Base-by-base conservation (phyloP, 2,888 invertebrate genomes). In the Tanytarsus gracilentus region DNA sequence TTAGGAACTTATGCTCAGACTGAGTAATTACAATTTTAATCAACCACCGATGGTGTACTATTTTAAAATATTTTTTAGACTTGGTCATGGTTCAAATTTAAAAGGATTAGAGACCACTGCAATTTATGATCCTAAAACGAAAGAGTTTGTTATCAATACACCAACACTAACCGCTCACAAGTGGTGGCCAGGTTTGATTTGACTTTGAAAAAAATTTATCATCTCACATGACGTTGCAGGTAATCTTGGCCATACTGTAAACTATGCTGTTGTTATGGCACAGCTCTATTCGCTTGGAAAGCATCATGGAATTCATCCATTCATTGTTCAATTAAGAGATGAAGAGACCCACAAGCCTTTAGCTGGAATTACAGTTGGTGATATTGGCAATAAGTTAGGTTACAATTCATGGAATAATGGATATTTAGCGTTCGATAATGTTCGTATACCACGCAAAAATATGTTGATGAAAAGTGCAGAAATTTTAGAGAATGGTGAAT, bases 31-130 rank as follows among this genome's bases (percentile, higher is more conserved):
- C n/a, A n/a, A n/a, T n/a, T n/a, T n/a, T n/a, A n/a, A n/a, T n/a
- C n/a, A n/a, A n/a, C n/a, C n/a, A n/a, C n/a, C n/a, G n/a, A 86
- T 71, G 16, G 3, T n/a, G n/a, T n/a, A n/a, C 3, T 14, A n/a
- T n/a, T n/a, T n/a, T n/a, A 3, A 11, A 25, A n/a, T n/a, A 25
- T 3, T n/a, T 3, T 5, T 25, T 8, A 25, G 8, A 25, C n/a
- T n/a, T 25, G 96, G 96, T 0, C 96, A 97, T 73, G 96, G 95
- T 3, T 96, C 96, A 0, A 94, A 93, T 71, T 82, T 97, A 62
- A 82, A 93, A 65, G 93, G 92, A 0, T 72, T 97, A 64, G 96
- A 97, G 77, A 97, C 97, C 0, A 91, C 88, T 0, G 91, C 96
- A 2, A 92, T 88, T 0, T 97, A 92, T 69, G 95, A 97, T 72